Evolutionary conservation across 2,797 vertebrate genomes (phyloP).

Genomic region (Galaxias olidus): DNA sequence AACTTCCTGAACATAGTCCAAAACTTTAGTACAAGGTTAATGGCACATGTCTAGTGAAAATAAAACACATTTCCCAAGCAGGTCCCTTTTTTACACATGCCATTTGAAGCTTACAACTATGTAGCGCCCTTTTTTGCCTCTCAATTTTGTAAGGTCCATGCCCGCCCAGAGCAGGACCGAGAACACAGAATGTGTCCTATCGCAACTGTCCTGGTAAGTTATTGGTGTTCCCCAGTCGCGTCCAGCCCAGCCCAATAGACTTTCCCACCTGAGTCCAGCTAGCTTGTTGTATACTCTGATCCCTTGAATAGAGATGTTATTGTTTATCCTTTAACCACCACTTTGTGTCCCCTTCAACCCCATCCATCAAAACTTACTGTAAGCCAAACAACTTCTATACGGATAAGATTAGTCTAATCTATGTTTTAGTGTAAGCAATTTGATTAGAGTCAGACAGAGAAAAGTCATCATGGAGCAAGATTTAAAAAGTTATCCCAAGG

Average conservation of each 20-base stretch:
- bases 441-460: constrained; percentile 40
- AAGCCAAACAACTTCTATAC: not conserved
- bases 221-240: constrained; percentile 59
- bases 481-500: constrained; percentile 41
- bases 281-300: constrained; percentile 49
- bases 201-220: constrained; percentile 76
- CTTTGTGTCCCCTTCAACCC: constrained; percentile 41
- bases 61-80: constrained; percentile 31
- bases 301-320: constrained; percentile 39
- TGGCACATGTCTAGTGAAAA: constrained; percentile 23
- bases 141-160: constrained; percentile 70
- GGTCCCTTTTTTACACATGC: constrained; percentile 47
- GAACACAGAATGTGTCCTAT: constrained; percentile 76
- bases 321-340: constrained; percentile 45
- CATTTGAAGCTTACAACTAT: constrained; percentile 64
- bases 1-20: constrained; percentile 21
- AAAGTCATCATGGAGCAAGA: constrained; percentile 33
- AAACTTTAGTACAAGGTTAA: constrained; percentile 44
- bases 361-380: constrained; percentile 27
- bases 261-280: constrained; percentile 47
- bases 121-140: constrained; percentile 75
- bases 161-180: constrained; percentile 73
- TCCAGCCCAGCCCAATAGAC: constrained; percentile 52
- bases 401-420: not conserved
- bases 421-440: constrained; percentile 10